Conservation (phyloP, 2,797 vertebrate species). For the Gastrophryne carolinensis region DNA sequence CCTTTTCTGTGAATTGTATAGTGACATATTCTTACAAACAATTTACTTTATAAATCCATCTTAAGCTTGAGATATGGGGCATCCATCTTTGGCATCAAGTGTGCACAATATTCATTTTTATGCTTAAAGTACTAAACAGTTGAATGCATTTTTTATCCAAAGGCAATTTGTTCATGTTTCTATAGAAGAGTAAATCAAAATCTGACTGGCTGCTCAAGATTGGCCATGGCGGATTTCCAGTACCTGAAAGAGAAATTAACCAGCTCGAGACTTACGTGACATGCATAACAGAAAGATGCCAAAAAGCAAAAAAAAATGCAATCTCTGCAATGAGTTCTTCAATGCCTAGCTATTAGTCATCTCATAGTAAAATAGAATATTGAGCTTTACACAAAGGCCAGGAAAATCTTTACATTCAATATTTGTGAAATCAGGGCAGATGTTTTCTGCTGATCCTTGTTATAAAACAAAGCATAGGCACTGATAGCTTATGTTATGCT, state of each 20-base stretch:
- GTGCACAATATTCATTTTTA: slow-evolving; percentile 46
- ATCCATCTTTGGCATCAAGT: slow-evolving; percentile 34
- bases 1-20: not conserved
- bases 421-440: too few species aligned
- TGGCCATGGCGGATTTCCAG: slow-evolving; percentile 33
- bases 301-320: slow-evolving; percentile 28
- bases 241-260: slow-evolving; percentile 37
- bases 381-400: too few species aligned
- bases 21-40: slow-evolving; percentile 42
- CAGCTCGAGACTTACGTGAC: slow-evolving; percentile 36
- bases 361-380: too few species aligned
- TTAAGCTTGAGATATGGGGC: not conserved
- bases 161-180: slow-evolving; percentile 47
- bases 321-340: slow-evolving; percentile 8
- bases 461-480: too few species aligned
- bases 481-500: too few species aligned
- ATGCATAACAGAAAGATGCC: slow-evolving; percentile 38
- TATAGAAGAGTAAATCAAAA: slow-evolving; percentile 46
- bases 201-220: slow-evolving; percentile 20
- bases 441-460: too few species aligned
- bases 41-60: slow-evolving; percentile 38
- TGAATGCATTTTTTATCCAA: slow-evolving; percentile 47
- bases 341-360: too few species aligned
- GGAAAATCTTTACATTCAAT: too few species aligned
- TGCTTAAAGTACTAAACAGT: slow-evolving; percentile 32